Evolutionary conservation across 1,140 invertebrate genomes (phyloP), one percentile per base, ranked within the genome.

Genomic region (Neodiprion fabricii): DNA sequence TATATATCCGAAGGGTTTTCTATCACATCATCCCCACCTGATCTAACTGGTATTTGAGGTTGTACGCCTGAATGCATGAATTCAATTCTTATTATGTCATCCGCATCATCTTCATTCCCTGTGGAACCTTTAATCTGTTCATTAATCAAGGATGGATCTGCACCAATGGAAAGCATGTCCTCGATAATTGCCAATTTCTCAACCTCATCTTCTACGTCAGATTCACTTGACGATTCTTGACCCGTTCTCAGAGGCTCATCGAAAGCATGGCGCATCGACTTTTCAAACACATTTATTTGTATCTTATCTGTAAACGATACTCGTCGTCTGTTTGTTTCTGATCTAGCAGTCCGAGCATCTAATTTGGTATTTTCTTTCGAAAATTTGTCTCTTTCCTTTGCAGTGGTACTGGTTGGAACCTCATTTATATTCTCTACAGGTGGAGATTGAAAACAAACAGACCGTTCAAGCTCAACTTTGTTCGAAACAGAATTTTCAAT

Each of bases 1-100:
- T 85, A 83, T 78, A 87, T 84, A 76, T 87, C 85, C 72, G 53
- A 48, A 53, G 85, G 85, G 12, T 75, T 82, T 47, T 69, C n/a
- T 72, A 86, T 83, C 8, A 71, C 17, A 7, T 61, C 53, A 23
- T 77, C 66, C 9, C 70, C 73, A n/a, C 72, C 71, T 61, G n/a
- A 61, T 7, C 48, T 69, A 28, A 74, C 72, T 17, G 7, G 1
- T 49, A 71, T 40, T n/a, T 68, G 14, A 0, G 78, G 23, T 69
- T 70, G 66, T 47, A 50, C 70, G 7, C 78, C 72, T 14, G 83
- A 83, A 77, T 85, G 83, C 69, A 73, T 79, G 74, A 86, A 85
- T 68, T 84, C 67, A 61, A 86, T 86, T 70, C 73, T 76, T 72
- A 83, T 70, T 8, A 72, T 74, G 47, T 80, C 76, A 72, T 81